Conservation (phyloP, 2,797 vertebrate genomes). For the Sciurus vulgaris region DNA sequence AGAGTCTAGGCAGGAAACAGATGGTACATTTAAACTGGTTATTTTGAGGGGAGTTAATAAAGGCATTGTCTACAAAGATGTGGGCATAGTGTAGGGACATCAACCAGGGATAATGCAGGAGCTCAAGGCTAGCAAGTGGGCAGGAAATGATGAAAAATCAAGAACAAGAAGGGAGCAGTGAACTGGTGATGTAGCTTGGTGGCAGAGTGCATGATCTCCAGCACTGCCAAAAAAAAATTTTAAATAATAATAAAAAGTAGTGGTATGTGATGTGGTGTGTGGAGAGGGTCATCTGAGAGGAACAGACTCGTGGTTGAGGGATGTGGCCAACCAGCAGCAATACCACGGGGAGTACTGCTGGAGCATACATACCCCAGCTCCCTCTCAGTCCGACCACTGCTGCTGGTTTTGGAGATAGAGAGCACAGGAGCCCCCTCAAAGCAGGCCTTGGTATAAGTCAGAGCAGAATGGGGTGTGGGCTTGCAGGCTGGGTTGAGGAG, state of each 20-base stretch:
- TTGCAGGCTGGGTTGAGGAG: not conserved
- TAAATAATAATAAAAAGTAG: not conserved
- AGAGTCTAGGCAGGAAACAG: not conserved
- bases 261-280: no score
- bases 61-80: not conserved
- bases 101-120: not conserved
- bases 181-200: not conserved
- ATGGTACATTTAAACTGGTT: not conserved
- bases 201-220: not conserved
- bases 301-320: not conserved
- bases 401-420: not conserved
- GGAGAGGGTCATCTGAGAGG: not conserved
- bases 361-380: accelerated
- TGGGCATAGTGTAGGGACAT: not conserved
- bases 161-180: not conserved
- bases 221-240: not conserved
- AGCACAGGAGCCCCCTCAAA: not conserved
- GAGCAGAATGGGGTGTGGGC: not conserved
- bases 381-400: not conserved
- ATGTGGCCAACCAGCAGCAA: not conserved
- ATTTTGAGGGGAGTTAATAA: not conserved
- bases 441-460: not conserved
- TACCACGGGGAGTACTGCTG: accelerated
- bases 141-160: not conserved
- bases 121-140: not conserved